These are phyloP conservation scores for Anguilla rostrata DNA, from an alignment of 2,113 vertebrate species.

Conservation along the genomic window DNA sequence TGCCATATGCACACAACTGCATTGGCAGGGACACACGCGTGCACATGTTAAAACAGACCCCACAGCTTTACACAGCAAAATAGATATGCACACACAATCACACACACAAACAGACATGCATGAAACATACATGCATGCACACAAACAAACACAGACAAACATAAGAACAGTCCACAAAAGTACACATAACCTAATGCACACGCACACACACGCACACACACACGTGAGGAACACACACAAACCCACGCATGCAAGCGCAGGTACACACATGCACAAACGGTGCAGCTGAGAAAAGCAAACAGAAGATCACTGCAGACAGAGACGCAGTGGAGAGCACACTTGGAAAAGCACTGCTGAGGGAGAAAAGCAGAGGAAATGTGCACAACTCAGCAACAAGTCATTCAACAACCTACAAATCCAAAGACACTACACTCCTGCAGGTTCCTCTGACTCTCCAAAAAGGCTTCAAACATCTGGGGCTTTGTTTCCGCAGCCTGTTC, in stretches of 20 bases:
- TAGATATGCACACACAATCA: too few species aligned
- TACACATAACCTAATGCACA: constrained; percentile 17
- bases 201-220: constrained; percentile 26
- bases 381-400: background rate
- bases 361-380: too few species aligned
- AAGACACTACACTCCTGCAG: background rate
- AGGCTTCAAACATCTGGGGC: background rate
- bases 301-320: constrained; percentile 9
- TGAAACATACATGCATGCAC: constrained; percentile 38
- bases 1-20: too few species aligned
- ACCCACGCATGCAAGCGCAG: background rate
- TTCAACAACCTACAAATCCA: background rate
- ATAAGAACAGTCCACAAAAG: constrained; percentile 52
- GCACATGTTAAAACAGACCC: too few species aligned
- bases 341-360: background rate
- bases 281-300: background rate
- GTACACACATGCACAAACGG: constrained; percentile 3
- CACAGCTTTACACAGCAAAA: too few species aligned
- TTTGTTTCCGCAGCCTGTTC: background rate
- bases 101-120: too few species aligned
- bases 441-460: too few species aligned
- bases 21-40: too few species aligned
- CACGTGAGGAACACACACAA: background rate
- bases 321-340: background rate
- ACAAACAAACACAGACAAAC: constrained; percentile 63